phyloP scores from a whole-genome alignment of 2,888 invertebrate species.

The Mythimna loreyi region DNA sequence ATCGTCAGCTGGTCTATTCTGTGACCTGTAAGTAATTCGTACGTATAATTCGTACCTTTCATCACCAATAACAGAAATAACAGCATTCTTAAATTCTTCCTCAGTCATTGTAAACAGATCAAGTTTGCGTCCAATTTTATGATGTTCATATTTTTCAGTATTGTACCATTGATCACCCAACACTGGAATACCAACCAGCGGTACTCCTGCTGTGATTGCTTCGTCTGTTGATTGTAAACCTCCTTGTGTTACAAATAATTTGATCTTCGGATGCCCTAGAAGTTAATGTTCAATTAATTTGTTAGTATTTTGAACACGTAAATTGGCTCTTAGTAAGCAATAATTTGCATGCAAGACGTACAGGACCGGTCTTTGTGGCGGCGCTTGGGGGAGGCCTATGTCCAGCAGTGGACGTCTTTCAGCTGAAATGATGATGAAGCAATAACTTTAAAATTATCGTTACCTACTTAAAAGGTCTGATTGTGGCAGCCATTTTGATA shows the following conservation, averaged over 20 bases:
- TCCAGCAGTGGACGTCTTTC: too few species aligned
- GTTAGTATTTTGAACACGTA: neutral
- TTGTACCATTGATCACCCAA: slow-evolving; percentile 35
- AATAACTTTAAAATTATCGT: too few species aligned
- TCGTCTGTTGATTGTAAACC: slow-evolving; percentile 79
- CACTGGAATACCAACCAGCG: slow-evolving; percentile 37
- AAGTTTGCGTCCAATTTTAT: slow-evolving; percentile 22
- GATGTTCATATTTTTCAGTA: slow-evolving; percentile 27
- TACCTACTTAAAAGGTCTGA: slow-evolving; percentile 80
- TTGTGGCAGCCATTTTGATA: slow-evolving; percentile 79
- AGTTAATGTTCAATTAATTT: neutral
- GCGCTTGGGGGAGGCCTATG: too few species aligned
- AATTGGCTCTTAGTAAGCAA: neutral
- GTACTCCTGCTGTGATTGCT: slow-evolving; percentile 39
- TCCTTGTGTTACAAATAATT: slow-evolving; percentile 35
- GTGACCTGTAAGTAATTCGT: too few species aligned
- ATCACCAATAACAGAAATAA: slow-evolving; percentile 8
- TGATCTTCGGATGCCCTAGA: slow-evolving; percentile 40
- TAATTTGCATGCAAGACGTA: too few species aligned
- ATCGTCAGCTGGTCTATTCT: too few species aligned
- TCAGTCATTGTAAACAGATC: slow-evolving; percentile 21
- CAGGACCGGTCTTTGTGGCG: too few species aligned
- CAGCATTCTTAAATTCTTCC: slow-evolving; percentile 28
- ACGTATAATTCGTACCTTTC: slow-evolving; percentile 20
- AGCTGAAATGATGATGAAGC: too few species aligned